phyloP scores from a whole-genome alignment of 2,797 vertebrate species.

The Acrossocheilus fasciatus region DNA sequence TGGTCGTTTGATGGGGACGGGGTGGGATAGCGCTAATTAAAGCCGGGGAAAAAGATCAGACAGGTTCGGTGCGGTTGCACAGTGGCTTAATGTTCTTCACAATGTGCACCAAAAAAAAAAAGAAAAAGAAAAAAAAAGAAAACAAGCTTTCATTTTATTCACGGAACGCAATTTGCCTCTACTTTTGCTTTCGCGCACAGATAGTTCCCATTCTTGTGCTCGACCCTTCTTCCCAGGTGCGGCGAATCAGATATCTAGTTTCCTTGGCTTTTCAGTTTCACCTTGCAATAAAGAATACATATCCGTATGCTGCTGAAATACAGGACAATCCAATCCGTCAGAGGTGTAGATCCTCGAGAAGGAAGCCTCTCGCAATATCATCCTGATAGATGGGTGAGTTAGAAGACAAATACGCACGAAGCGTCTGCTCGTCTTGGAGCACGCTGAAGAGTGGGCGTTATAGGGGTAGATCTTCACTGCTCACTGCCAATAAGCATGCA shows the following conservation, averaged over 20 bases:
- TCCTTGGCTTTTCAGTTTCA: slow-evolving; percentile 39
- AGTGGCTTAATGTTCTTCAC: slow-evolving; percentile 33
- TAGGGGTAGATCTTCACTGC: slow-evolving; percentile 45
- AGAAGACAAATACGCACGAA: slow-evolving; percentile 32
- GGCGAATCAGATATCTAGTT: slow-evolving; percentile 38
- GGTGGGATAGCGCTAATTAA: slow-evolving; percentile 29
- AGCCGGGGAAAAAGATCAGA: slow-evolving; percentile 2
- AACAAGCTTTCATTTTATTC: slow-evolving; percentile 4
- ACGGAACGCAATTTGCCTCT: not conserved
- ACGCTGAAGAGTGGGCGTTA: slow-evolving; percentile 51
- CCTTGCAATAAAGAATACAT: slow-evolving; percentile 36
- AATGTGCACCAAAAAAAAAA: slow-evolving; percentile 12
- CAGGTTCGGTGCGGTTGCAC: slow-evolving; percentile 13
- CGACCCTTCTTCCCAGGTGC: slow-evolving; percentile 49
- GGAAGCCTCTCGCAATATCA: slow-evolving; percentile 38
- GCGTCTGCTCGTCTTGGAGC: slow-evolving; percentile 48
- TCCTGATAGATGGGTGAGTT: slow-evolving; percentile 38
- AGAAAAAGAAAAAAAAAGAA: too few species aligned
- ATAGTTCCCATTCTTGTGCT: slow-evolving; percentile 45
- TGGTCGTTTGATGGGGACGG: not conserved
- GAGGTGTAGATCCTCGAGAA: slow-evolving; percentile 45
- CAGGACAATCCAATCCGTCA: slow-evolving; percentile 34
- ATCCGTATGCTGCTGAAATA: slow-evolving; percentile 42
- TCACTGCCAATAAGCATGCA: slow-evolving; percentile 35
- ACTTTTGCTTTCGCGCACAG: slow-evolving; percentile 20